Evolutionary conservation across 1,140 invertebrate species (phyloP).

Genomic region (Pollicipes pollicipes): DNA sequence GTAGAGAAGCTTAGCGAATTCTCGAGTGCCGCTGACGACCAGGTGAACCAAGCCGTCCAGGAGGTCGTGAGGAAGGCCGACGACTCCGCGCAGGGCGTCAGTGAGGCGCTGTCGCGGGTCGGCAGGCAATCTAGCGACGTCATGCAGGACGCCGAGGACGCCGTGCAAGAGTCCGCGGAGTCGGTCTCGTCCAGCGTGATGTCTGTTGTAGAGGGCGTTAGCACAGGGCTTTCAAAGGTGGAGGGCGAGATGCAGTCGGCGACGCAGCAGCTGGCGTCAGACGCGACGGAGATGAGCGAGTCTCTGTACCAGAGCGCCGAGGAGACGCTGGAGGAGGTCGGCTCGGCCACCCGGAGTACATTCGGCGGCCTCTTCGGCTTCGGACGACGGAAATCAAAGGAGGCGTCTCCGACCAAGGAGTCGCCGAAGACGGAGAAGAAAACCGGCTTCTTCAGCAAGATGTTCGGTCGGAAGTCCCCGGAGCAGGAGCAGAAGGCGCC

Average conservation of each 20-base stretch:
- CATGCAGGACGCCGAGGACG: background rate
- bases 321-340: background rate
- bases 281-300: background rate
- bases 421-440: slow-evolving; percentile 6
- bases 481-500: background rate
- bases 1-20: background rate
- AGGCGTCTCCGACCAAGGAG: too few relatives aligned
- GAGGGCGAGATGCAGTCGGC: background rate
- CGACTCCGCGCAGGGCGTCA: background rate
- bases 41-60: background rate
- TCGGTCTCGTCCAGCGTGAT: background rate
- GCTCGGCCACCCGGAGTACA: background rate
- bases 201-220: background rate
- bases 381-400: background rate
- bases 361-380: background rate
- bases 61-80: background rate
- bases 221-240: background rate
- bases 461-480: background rate
- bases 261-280: background rate
- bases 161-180: background rate
- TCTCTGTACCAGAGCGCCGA: background rate
- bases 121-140: background rate
- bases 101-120: background rate
- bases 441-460: slow-evolving; percentile 14
- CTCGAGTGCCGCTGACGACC: background rate